Conservation (phyloP, 2,113 vertebrate species). For the Chaetodon trifascialis region DNA sequence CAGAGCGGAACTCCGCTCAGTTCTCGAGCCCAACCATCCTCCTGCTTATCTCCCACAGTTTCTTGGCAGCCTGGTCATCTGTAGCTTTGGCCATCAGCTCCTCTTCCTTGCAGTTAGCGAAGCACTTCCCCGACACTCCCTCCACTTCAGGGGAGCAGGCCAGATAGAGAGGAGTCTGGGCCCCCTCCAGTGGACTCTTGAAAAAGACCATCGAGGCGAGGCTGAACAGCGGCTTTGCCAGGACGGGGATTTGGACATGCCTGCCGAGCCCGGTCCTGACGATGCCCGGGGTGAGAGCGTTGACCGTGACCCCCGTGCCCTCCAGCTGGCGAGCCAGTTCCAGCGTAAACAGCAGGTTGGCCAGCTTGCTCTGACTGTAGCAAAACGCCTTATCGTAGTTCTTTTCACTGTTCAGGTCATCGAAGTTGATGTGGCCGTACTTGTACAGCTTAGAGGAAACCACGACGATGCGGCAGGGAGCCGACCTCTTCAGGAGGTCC, state of each 20-base stretch:
- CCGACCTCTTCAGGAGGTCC: slow-evolving; percentile 91
- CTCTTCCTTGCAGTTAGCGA: slow-evolving; percentile 93
- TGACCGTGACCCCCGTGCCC: slow-evolving; percentile 90
- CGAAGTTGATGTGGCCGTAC: slow-evolving; percentile 94
- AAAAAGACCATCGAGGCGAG: slow-evolving; percentile 87
- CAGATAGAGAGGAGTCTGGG: slow-evolving; percentile 93
- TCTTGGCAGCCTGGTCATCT: slow-evolving; percentile 89
- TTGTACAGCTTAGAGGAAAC: slow-evolving; percentile 98
- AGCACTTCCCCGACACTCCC: slow-evolving; percentile 92
- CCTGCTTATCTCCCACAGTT: slow-evolving; percentile 94
- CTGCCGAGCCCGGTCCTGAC: slow-evolving; percentile 93
- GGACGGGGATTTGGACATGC: slow-evolving; percentile 89
- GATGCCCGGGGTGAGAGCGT: slow-evolving; percentile 92
- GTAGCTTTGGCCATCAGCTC: slow-evolving; percentile 90
- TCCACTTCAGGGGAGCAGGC: slow-evolving; percentile 92
- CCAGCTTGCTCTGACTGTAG: slow-evolving; percentile 96
- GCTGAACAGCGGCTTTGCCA: slow-evolving; percentile 90
- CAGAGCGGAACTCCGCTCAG: slow-evolving; percentile 46
- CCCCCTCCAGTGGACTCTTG: slow-evolving; percentile 93
- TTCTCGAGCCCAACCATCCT: slow-evolving; percentile 90
- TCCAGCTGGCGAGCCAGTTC: slow-evolving; percentile 89
- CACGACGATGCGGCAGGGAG: slow-evolving; percentile 92
- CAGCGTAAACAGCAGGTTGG: slow-evolving; percentile 92
- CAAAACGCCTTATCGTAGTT: slow-evolving; percentile 92
- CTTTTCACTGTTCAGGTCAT: slow-evolving; percentile 93